phyloP scores from a whole-genome alignment of 1,140 invertebrate genomes.

The Leptinotarsa lineolata region DNA sequence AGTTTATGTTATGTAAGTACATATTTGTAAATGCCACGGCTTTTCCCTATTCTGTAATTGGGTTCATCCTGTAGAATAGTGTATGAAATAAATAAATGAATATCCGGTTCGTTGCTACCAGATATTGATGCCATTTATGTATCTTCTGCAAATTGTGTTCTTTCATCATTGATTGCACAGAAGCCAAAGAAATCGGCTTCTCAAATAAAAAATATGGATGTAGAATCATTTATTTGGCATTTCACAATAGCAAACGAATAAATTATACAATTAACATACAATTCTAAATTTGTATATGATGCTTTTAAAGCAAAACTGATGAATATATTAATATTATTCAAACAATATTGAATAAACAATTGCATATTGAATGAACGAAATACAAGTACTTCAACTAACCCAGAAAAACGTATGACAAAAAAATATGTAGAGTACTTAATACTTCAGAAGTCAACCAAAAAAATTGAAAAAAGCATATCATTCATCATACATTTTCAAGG shows the following conservation, averaged over 20 bases:
- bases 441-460: too few species aligned
- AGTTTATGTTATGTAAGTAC: too few species aligned
- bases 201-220: not conserved
- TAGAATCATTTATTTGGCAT: not conserved
- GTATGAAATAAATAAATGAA: too few species aligned
- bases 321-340: not conserved
- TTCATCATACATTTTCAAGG: not conserved
- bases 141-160: too few species aligned
- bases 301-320: not conserved
- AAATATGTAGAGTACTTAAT: not conserved
- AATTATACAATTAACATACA: not conserved
- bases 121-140: too few species aligned
- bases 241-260: not conserved
- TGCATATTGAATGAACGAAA: not conserved
- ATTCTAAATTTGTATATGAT: not conserved
- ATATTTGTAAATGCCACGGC: too few species aligned
- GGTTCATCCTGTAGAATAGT: too few species aligned
- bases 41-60: too few species aligned
- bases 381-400: not conserved
- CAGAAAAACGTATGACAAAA: not conserved
- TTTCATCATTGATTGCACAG: too few species aligned
- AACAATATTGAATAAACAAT: not conserved
- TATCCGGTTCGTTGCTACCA: not conserved
- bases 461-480: not conserved
- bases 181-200: too few species aligned